Evolutionary conservation across 2,113 vertebrate genomes (phyloP).

Genomic region (Hemichromis elongatus): DNA sequence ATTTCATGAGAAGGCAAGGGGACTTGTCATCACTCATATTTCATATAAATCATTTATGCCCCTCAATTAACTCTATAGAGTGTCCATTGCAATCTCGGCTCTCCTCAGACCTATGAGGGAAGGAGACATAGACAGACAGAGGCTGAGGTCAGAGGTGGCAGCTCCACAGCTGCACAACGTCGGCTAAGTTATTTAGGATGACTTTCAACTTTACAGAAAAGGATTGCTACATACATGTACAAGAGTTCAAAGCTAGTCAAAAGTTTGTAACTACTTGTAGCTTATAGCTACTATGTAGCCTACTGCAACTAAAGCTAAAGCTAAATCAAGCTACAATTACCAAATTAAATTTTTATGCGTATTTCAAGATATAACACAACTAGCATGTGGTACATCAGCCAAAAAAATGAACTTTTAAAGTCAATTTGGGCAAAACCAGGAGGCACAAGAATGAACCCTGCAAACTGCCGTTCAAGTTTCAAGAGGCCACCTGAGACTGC

Average conservation of each 20-base stretch:
- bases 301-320: not conserved
- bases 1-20: conserved; percentile 4
- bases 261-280: not conserved
- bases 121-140: not conserved
- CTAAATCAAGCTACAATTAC: not conserved
- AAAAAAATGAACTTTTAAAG: not conserved
- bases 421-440: not conserved
- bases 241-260: not conserved
- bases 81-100: conserved; percentile 8
- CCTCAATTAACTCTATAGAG: conserved; percentile 31
- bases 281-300: not conserved
- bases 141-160: not conserved
- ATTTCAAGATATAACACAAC: not conserved
- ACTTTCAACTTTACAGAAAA: not conserved
- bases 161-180: not conserved
- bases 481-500: not conserved
- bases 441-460: not conserved
- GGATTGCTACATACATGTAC: not conserved
- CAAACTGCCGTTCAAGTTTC: not conserved
- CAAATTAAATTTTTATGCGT: not conserved
- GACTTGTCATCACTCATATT: conserved; percentile 29
- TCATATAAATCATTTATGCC: conserved; percentile 41
- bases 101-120: not conserved
- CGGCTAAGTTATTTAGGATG: not conserved
- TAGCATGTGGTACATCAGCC: not conserved